phyloP scores from a whole-genome alignment of 2,888 invertebrate genomes.

The Cistogaster globosa region DNA sequence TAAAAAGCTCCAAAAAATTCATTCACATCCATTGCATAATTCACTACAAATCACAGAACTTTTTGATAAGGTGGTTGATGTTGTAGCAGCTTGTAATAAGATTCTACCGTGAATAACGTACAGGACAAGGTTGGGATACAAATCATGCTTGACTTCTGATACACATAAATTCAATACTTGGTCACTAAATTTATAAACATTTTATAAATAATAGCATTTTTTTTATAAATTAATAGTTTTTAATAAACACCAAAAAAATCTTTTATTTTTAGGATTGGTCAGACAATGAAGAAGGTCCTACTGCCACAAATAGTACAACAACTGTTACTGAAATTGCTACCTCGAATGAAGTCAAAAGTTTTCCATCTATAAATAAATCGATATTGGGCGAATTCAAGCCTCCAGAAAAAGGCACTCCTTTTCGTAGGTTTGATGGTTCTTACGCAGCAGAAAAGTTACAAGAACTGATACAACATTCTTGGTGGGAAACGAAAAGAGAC shows the following conservation, averaged over 20 bases:
- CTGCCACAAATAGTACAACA: slow-evolving; percentile 16
- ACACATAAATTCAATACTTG: too few relatives aligned
- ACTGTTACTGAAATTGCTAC: slow-evolving; percentile 24
- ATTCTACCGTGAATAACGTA: too few relatives aligned
- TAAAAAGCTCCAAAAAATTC: too few relatives aligned
- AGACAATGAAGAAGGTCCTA: slow-evolving; percentile 70
- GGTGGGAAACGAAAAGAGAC: slow-evolving; percentile 81
- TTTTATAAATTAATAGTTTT: too few relatives aligned
- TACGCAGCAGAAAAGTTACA: slow-evolving; percentile 79
- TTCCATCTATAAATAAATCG: slow-evolving; percentile 29
- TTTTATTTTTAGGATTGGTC: slow-evolving; percentile 80
- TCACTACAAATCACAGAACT: too few relatives aligned
- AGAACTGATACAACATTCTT: slow-evolving; percentile 82
- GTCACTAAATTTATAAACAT: too few relatives aligned
- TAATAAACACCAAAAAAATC: not conserved
- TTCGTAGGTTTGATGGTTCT: slow-evolving; percentile 73
- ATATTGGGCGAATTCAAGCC: slow-evolving; percentile 70
- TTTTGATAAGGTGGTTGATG: too few relatives aligned
- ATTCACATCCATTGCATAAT: too few relatives aligned
- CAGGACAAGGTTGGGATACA: too few relatives aligned
- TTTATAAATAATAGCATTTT: too few relatives aligned
- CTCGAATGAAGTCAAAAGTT: slow-evolving; percentile 29
- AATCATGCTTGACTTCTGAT: too few relatives aligned
- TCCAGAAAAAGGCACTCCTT: slow-evolving; percentile 74
- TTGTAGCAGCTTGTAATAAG: too few relatives aligned